phyloP scores from a whole-genome alignment of 2,113 vertebrate genomes.

The Salvelinus fontinalis region DNA sequence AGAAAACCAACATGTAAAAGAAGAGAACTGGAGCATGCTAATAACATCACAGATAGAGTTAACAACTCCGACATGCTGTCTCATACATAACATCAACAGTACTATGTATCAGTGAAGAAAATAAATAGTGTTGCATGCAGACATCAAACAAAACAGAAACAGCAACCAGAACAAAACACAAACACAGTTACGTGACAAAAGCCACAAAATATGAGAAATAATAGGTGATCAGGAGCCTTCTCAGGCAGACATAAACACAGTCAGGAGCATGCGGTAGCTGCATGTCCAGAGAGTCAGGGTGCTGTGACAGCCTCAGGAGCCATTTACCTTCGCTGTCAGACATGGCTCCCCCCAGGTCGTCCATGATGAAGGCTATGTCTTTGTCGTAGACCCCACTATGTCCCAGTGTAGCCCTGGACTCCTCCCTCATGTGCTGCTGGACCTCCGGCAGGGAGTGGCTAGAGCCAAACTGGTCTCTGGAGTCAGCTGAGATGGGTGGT shows the following conservation, averaged over 20 bases:
- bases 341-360: conserved; percentile 99
- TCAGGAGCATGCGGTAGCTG: conserved; percentile 86
- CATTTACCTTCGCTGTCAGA: conserved; percentile 99
- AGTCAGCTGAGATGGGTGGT: conserved; percentile 97
- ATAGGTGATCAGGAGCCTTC: conserved; percentile 54
- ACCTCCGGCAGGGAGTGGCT: conserved; percentile 98
- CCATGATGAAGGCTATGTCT: conserved; percentile 98
- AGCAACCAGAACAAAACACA: conserved; percentile 45
- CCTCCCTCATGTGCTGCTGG: conserved; percentile 98
- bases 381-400: conserved; percentile 93
- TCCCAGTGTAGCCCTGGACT: conserved; percentile 67
- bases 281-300: conserved; percentile 67
- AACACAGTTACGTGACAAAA: conserved; percentile 36
- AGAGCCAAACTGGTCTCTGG: conserved; percentile 97
- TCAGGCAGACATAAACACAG: conserved; percentile 62
- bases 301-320: conserved; percentile 78
- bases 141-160: conserved; percentile 45
- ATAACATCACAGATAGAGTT: not conserved
- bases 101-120: conserved; percentile 62
- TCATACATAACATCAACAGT: conserved; percentile 60
- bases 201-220: conserved; percentile 54
- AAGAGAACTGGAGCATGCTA: conserved; percentile 41
- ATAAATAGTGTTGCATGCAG: conserved; percentile 72
- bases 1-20: conserved; percentile 7
- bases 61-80: conserved; percentile 37